phyloP scores from a whole-genome alignment of 2,888 invertebrate species.

The Tupiocoris notatus region DNA sequence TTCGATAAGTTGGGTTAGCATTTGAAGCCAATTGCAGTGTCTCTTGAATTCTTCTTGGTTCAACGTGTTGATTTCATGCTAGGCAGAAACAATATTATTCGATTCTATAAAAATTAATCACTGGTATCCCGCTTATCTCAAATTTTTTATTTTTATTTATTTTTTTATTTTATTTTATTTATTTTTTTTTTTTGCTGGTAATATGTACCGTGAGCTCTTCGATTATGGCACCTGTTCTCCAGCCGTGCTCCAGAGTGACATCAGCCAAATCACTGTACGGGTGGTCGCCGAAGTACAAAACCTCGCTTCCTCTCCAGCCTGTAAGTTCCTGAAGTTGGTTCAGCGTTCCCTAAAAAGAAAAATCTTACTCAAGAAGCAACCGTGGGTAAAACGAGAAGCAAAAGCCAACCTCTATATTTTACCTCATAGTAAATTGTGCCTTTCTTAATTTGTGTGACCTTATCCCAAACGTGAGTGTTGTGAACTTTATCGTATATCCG shows the following conservation, averaged over 20 bases:
- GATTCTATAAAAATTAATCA: conserved; percentile 8
- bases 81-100: too few relatives aligned
- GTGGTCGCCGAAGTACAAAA: conserved; percentile 97
- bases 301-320: conserved; percentile 88
- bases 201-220: conserved; percentile 91
- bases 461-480: conserved; percentile 86
- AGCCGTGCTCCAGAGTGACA: conserved; percentile 92
- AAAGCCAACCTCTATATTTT: too few relatives aligned
- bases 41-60: conserved; percentile 80
- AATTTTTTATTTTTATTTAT: neutral
- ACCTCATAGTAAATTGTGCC: conserved; percentile 93
- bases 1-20: conserved; percentile 85
- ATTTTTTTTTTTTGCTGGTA: too few relatives aligned
- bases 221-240: conserved; percentile 97
- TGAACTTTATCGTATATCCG: conserved; percentile 79
- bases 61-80: conserved; percentile 89
- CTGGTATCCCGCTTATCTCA: neutral
- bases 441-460: conserved; percentile 79
- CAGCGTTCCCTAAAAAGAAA: conserved; percentile 75
- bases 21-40: conserved; percentile 88
- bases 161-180: too few relatives aligned
- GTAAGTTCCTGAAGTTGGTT: conserved; percentile 87
- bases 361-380: neutral
- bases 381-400: too few relatives aligned
- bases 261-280: conserved; percentile 96